Percentiles rank a stretch among this genome's conserved stretches.
These are phyloP conservation scores for Loripinus fragilis DNA, from an alignment of 2,888 invertebrate species.

Conservation along the genomic window DNA sequence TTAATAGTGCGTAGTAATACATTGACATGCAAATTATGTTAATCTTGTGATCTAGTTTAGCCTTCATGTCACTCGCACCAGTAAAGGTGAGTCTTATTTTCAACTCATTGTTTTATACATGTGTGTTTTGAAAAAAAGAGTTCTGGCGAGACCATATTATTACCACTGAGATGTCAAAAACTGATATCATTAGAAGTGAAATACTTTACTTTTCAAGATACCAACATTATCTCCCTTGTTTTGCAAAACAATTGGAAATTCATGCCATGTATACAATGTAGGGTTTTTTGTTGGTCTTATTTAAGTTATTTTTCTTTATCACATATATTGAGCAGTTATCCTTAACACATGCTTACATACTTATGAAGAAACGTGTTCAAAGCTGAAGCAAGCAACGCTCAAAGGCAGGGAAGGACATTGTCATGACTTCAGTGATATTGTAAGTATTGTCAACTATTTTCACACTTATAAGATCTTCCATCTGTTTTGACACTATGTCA, in stretches of 20 bases:
- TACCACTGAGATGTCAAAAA: not conserved
- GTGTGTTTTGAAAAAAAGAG: too few relatives aligned
- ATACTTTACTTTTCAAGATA: not conserved
- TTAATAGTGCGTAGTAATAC: too few relatives aligned
- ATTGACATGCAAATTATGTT: too few relatives aligned
- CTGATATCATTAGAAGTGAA: too few relatives aligned
- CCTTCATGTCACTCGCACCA: too few relatives aligned
- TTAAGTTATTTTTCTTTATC: not conserved
- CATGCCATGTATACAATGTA: not conserved
- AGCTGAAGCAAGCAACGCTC: not conserved
- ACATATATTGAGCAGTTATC: not conserved
- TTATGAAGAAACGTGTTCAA: not conserved
- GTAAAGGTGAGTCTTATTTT: too few relatives aligned
- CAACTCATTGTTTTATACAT: too few relatives aligned
- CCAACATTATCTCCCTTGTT: not conserved
- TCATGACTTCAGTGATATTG: not conserved
- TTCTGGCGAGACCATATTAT: too few relatives aligned
- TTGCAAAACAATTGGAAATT: not conserved
- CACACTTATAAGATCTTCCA: not conserved
- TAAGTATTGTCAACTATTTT: not conserved
- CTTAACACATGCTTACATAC: slow-evolving; percentile 12
- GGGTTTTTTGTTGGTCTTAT: not conserved
- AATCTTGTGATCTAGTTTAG: too few relatives aligned
- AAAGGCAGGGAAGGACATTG: not conserved
- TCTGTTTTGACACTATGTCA: not conserved